Base-by-base conservation (phyloP, 2,888 invertebrate genomes). In the Hypena proboscidalis region DNA sequence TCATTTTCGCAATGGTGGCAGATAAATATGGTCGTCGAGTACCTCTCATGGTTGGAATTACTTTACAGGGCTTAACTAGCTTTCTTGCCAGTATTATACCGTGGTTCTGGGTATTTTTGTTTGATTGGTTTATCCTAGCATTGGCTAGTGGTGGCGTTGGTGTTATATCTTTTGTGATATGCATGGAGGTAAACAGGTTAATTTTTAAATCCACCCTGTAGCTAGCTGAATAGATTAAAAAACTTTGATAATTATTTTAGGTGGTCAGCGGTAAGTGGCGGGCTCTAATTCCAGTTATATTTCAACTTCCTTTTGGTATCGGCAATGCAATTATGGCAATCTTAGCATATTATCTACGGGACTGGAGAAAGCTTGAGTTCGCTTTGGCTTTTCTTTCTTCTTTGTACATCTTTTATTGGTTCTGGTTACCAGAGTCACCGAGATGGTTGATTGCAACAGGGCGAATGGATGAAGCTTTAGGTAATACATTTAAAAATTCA, bases 141-240 rank as follows among this genome's bases (percentile, higher is more conserved):
- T 70, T 94, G 39, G 92, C 92, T 3, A 92, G 92, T 58, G 94
- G 94, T 41, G 94, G 94, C 2, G 92, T 93, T 15, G 91, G 92
- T 50, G 92, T 94, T 9, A 92, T 93, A 56, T 93, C 94, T 0
- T 94, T 94, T 68, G 94, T 95, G 1, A 79, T 94, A 58, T 93
- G 93, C 73, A 92, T 93, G 91, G 93, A 93, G 85, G 91, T 86
- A 69, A 69, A 19, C 45, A 4, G 23, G 5, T 15, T 0, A 19
- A 4, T 11, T 17, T 29, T 20, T 13, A 8, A 11, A n/a, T n/a
- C 27, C 9, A 21, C 14, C 2, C 10, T 15, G 9, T 29, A 14
- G 14, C 2, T 14, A n/a, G n/a, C n/a, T n/a, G n/a, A n/a, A n/a
- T n/a, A 21, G 4, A 7, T 0, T 21, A 21, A 21, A 21, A 21